Evolutionary conservation across 2,888 invertebrate genomes (phyloP), one percentile per base, ranked within the genome.

Genomic region (Brenthis ino): DNA sequence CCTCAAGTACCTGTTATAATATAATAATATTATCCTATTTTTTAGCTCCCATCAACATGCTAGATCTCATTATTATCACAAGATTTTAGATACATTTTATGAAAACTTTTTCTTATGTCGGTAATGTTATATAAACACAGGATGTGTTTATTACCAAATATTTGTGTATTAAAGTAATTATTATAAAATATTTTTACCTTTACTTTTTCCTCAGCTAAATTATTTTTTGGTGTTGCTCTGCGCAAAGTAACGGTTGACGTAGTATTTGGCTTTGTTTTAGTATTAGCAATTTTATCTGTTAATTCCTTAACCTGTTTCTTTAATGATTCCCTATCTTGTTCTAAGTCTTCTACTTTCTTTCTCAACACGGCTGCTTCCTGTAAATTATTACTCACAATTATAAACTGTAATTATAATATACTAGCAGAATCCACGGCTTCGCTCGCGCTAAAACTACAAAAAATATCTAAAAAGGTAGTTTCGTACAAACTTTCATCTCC

Each of bases 261-360:
- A 3, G 83, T 82, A 63, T 82, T 82, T 16, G 85, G 82, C 79
- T 92, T 93, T n/a, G 79, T 82, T 43, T 84, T 82, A 60, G 85
- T 92, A 28, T 86, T 86, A 57, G 93, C 91, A 37, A 96, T 82
- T 88, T 96, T 96, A 4, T 96, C 96, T 75, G 96, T 95, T 43
- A 97, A 88, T 75, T 97, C 97, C 77, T 95, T 95, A 11, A 96
- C 93, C 91, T 97, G 96, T 77, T 95, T 95, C 81, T 95, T 96
- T 14, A 95, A 86, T 58, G 94, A 94, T 70, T 96, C 95, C 80
- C 96, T 96, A 80, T 97, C 97, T 74, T 94, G 95, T 88, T 98
- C 97, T 74, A 97, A 88, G 77, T 97, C 97, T 84, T 97, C 97
- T 68, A 97, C 95, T 89, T 98, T 98, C 75, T 96, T 94, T 55